phyloP scores from a whole-genome alignment of 2,797 vertebrate genomes.

The Mastacembelus armatus region DNA sequence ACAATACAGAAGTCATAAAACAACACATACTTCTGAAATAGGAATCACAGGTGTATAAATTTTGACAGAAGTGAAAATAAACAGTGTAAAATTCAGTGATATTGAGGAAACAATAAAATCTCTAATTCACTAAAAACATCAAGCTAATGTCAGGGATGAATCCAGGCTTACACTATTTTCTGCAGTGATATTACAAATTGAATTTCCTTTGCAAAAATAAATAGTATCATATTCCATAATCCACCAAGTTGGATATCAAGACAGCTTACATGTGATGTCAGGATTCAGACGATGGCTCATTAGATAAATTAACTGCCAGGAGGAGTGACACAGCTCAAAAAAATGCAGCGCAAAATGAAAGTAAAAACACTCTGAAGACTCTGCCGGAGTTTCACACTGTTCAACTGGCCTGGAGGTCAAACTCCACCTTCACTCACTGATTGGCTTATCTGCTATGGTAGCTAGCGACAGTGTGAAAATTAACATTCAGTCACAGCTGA shows the following conservation, averaged over 20 bases:
- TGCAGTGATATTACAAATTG: neutral
- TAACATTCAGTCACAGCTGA: constrained; percentile 53
- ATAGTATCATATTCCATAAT: no score
- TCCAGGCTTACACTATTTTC: neutral
- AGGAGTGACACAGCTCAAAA: neutral
- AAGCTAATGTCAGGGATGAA: neutral
- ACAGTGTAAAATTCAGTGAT: no score
- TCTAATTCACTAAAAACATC: no score
- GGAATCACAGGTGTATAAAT: no score
- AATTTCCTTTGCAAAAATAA: no score
- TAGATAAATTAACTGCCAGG: neutral
- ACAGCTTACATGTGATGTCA: neutral
- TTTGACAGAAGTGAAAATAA: no score
- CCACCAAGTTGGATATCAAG: neutral
- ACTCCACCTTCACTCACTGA: constrained; percentile 58
- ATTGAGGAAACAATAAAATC: no score
- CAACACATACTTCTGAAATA: no score
- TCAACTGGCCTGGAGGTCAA: constrained; percentile 46
- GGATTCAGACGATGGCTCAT: neutral
- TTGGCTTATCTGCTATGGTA: constrained; percentile 45
- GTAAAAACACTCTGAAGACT: constrained; percentile 23
- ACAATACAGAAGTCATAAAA: no score
- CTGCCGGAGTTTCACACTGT: constrained; percentile 12
- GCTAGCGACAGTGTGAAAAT: constrained; percentile 32
- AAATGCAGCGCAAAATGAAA: constrained; percentile 33